A percentile compares a stretch with the other conserved stretches of the same genome.
Conservation (phyloP, 30 jellyfish, hydroid and myxozoan species). For the Turritopsis dohrnii region DNA sequence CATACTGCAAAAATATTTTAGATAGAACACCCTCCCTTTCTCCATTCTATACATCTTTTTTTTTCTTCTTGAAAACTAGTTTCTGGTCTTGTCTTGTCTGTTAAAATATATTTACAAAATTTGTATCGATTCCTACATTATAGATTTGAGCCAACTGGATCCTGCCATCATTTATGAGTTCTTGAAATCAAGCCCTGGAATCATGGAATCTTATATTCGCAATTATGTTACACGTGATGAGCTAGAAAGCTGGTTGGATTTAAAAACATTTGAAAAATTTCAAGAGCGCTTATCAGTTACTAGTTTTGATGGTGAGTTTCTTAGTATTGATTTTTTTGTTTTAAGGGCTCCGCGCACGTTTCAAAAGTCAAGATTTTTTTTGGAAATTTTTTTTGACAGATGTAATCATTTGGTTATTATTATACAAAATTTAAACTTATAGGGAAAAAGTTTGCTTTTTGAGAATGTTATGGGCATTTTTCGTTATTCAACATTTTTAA, state of each 20-base stretch:
- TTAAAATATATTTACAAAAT: not conserved
- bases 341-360: too few species aligned
- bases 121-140: not conserved
- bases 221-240: conserved; percentile 24
- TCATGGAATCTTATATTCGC: conserved; percentile 39
- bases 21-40: too few species aligned
- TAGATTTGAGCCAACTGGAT: conserved; percentile 44
- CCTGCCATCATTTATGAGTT: conserved; percentile 49
- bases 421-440: too few species aligned
- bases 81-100: not conserved
- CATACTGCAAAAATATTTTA: too few species aligned
- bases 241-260: conserved; percentile 25
- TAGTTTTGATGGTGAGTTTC: not conserved
- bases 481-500: too few species aligned
- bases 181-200: conserved; percentile 54
- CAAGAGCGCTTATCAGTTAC: conserved; percentile 16
- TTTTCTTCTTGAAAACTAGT: not conserved
- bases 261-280: conserved; percentile 14
- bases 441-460: too few species aligned
- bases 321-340: not conserved
- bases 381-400: too few species aligned
- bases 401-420: too few species aligned
- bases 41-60: too few species aligned
- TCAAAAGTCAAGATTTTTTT: too few species aligned
- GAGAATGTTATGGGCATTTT: too few species aligned